Conservation (phyloP, 2,888 invertebrate species). For the Tromatobia lineatoria region DNA sequence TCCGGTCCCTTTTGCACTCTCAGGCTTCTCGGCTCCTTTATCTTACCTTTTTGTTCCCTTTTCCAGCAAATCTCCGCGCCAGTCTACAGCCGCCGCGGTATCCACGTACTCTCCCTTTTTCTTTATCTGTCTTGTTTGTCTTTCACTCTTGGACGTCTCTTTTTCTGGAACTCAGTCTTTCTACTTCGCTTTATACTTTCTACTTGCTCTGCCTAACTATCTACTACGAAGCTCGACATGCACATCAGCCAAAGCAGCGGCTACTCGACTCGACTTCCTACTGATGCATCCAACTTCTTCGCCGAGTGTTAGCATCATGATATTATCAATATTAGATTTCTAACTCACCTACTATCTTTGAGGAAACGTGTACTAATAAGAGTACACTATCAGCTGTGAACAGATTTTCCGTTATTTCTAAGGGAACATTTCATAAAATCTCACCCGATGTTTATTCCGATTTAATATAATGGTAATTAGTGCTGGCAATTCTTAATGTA, state of each 20-base stretch:
- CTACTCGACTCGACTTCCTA: constrained; percentile 1
- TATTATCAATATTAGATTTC: constrained; percentile 41
- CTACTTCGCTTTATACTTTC: constrained; percentile 26
- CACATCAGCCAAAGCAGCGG: not conserved
- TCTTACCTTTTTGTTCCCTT: constrained; percentile 11
- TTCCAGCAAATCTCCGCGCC: constrained; percentile 8
- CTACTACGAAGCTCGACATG: constrained; percentile 28
- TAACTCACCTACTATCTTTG: not conserved
- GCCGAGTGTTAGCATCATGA: not conserved
- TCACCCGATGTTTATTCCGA: not conserved
- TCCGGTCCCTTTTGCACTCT: constrained; percentile 31
- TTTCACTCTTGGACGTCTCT: constrained; percentile 41
- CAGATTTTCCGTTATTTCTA: not conserved
- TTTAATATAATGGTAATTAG: not conserved
- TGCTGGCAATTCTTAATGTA: no score
- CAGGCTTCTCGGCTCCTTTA: not conserved
- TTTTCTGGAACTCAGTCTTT: constrained; percentile 15
- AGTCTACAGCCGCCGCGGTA: constrained; percentile 6
- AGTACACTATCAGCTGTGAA: not conserved
- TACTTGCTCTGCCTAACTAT: constrained; percentile 22
- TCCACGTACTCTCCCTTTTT: constrained; percentile 37
- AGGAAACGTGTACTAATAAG: not conserved
- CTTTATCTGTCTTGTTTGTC: constrained; percentile 51
- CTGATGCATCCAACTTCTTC: not conserved
- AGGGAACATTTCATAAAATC: not conserved